Base-by-base conservation (phyloP, 2,797 vertebrate species). In the Spizella passerina region DNA sequence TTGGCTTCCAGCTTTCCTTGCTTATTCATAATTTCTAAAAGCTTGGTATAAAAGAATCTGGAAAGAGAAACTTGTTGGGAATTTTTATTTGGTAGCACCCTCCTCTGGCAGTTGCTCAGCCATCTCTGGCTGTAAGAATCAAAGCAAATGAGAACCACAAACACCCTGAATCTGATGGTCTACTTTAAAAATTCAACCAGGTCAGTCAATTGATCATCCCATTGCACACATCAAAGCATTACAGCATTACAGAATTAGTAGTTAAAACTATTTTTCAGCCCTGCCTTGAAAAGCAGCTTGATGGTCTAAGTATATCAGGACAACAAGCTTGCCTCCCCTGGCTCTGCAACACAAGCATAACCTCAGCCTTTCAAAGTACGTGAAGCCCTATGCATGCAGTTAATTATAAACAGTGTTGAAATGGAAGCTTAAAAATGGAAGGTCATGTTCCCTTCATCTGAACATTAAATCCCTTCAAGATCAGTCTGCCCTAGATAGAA, bases 391-490 rank as follows among this genome's bases (percentile, higher is more conserved):
- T 50, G 77, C 47, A 88, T 49, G 70, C 57, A 30, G 82, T 93
- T 91, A 96, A 95, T 94, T 95, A 91, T 91, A 94, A 91, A 88
- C 87, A 90, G 70, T n/a, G 59, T 79, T 77, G 52, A 93, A 94
- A 95, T 91, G 82, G 73, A 91, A 86, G 57, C 83, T 94, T 96
- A 84, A 94, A 94, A 96, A 88, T 32, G 82, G 93, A 96, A 96
- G 90, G 80, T 95, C 19, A 0, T 94, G 86, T 91, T 94, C 90
- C 34, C 19, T 94, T 70, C 81, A 79, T 76, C 77, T 95, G 93
- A 90, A 95, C 91, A 90, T 83, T 93, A 95, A 96, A 95, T 95
- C 80, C 86, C 63, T 90, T 93, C 86, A 92, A 93, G 93, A 96
- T 94, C 86, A 85, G 61, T 46, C 60, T 93, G 96, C 73, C 94